These are phyloP conservation scores for Leuciscus waleckii DNA, from an alignment of 2,797 vertebrate genomes.

Conservation along the genomic window DNA sequence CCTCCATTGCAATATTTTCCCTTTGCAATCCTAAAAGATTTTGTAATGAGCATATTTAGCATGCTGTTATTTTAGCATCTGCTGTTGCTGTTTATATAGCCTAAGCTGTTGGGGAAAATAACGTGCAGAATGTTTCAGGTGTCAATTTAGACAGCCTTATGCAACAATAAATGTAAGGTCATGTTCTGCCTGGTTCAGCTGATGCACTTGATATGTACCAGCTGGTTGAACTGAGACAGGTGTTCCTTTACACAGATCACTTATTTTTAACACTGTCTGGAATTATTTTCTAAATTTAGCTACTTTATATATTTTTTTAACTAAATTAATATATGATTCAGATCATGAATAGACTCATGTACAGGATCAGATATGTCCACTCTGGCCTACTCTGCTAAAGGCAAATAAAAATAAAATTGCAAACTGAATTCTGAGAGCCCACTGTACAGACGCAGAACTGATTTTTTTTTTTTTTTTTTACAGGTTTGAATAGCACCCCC, in stretches of 20 bases:
- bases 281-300: slow-evolving; percentile 45
- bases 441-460: background rate
- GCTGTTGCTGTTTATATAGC: background rate
- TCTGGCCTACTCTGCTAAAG: background rate
- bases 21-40: background rate
- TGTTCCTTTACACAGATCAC: slow-evolving; percentile 46
- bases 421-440: background rate
- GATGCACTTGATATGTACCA: slow-evolving; percentile 8
- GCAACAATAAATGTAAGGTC: slow-evolving; percentile 10
- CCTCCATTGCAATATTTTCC: background rate
- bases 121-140: background rate
- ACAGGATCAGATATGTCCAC: background rate
- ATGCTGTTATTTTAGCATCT: background rate
- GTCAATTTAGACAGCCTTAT: slow-evolving; percentile 25
- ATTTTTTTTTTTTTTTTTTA: no score
- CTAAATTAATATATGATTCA: background rate
- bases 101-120: background rate
- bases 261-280: slow-evolving; percentile 59
- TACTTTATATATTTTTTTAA: background rate
- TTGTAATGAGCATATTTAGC: background rate
- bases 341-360: background rate
- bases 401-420: background rate
- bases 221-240: slow-evolving; percentile 26
- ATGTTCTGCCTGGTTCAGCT: slow-evolving; percentile 22
- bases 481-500: no score